These are phyloP conservation scores for Formicarius rufipectus DNA, from an alignment of 2,113 vertebrate species.

Conservation along the genomic window DNA sequence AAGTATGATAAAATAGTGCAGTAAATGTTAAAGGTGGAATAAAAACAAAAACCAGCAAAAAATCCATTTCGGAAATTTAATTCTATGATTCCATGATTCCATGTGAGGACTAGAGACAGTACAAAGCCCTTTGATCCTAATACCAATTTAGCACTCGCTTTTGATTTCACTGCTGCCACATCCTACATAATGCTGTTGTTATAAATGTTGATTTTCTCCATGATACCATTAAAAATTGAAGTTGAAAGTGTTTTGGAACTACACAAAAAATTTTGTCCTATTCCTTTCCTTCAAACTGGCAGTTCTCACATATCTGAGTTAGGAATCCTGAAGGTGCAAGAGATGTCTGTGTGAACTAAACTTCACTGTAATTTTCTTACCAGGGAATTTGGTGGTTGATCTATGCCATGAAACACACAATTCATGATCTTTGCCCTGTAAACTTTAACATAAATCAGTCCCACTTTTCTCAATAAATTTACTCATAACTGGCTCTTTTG, in stretches of 20 bases:
- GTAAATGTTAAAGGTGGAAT: background rate
- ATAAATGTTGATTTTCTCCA: background rate
- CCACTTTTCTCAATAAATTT: background rate
- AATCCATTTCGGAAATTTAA: background rate
- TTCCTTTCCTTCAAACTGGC: background rate
- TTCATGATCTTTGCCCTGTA: background rate
- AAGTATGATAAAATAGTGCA: background rate
- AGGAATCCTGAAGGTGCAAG: background rate
- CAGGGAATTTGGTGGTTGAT: background rate
- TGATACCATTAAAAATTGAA: background rate
- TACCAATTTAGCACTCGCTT: background rate
- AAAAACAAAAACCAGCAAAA: background rate
- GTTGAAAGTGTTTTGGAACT: background rate
- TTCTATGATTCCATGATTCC: background rate
- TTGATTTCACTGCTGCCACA: background rate
- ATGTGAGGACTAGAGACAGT: background rate
- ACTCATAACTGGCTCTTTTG: background rate
- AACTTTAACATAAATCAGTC: background rate
- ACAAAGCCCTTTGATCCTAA: background rate
- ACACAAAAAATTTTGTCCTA: background rate
- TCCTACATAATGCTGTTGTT: background rate
- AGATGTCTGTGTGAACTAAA: background rate
- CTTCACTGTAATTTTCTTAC: background rate
- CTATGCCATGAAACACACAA: background rate
- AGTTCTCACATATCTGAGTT: background rate